These are phyloP conservation scores for Plemyria rubiginata DNA, from an alignment of 2,888 invertebrate species.

Conservation along the genomic window DNA sequence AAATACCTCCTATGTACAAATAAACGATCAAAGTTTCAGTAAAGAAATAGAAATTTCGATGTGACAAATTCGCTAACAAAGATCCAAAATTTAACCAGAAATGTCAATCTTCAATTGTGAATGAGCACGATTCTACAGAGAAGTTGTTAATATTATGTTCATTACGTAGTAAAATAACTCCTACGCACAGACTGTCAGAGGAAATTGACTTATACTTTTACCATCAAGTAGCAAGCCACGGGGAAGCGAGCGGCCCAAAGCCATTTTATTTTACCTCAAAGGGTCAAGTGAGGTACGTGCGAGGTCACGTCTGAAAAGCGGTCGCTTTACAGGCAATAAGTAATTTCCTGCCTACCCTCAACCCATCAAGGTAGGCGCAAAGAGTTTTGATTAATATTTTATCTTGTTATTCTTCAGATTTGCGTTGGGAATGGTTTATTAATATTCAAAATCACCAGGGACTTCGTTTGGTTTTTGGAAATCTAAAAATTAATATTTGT, in stretches of 20 bases:
- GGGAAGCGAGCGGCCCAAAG: slow-evolving; percentile 37
- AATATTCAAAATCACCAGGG: neutral
- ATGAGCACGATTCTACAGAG: too few species aligned
- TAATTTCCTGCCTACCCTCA: slow-evolving; percentile 54
- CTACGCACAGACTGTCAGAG: slow-evolving; percentile 12
- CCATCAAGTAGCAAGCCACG: slow-evolving; percentile 38
- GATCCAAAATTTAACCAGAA: too few species aligned
- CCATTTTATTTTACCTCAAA: slow-evolving; percentile 45
- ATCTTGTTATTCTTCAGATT: slow-evolving; percentile 36
- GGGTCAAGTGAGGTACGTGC: slow-evolving; percentile 53
- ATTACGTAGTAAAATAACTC: slow-evolving; percentile 9
- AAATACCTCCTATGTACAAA: too few species aligned
- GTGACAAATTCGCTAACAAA: too few species aligned
- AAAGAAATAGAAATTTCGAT: too few species aligned
- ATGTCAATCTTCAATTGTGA: too few species aligned
- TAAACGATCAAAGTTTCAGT: too few species aligned
- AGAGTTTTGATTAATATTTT: slow-evolving; percentile 53
- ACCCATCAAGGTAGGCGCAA: slow-evolving; percentile 47
- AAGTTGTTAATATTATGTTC: neutral
- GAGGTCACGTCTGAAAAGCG: slow-evolving; percentile 54
- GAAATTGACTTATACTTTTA: slow-evolving; percentile 44
- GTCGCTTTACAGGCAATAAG: slow-evolving; percentile 54
- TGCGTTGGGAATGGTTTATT: neutral
- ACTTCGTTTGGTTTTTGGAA: too few species aligned
- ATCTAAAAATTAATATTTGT: too few species aligned